Evolutionary conservation across 2,888 invertebrate species (phyloP), one percentile per base, ranked within the genome.

Genomic region (Antheraea yamamai): DNA sequence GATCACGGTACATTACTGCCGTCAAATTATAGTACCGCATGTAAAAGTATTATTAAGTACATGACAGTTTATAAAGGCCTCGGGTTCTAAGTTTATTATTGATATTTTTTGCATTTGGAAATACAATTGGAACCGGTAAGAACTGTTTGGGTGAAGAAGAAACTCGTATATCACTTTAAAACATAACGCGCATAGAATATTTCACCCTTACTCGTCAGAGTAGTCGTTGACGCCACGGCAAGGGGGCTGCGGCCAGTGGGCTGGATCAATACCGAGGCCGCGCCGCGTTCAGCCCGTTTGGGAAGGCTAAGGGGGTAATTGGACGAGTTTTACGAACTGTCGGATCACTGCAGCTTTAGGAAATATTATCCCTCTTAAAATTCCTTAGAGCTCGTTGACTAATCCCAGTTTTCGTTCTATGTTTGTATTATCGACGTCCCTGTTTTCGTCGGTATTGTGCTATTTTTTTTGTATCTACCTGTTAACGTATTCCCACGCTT

Each of bases 231-330:
- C 10, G 8, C 18, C 68, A 30, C 18, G 39, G 70, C 39, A n/a
- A 20, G n/a, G 39, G 70, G 71, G 35, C 47, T 20, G 68, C 10
- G n/a, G n/a, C 10, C 16, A 30, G 77, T 72, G 52, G 61, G 68
- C 71, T 73, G 85, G 89, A 89, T 89, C 88, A 85, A 89, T 88
- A 87, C 80, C 77, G 82, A 78, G 84, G 47, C 64, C 61, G 78
- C 85, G 47, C 64, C 61, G 23, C 61, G 61, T 23, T 61, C n/a
- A 12, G 2, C 12, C 61, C n/a, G 73, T 52, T 85, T 81, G 80
- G 83, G 81, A 79, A 79, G 84, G 39, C 8, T 70, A 70, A 79
- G 77, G 81, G 78, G 81, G 82, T 84, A 84, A 86, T 85, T 82
- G 83, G 82, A 81, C 82, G 80, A 76, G 78, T 77, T 77, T 75